Evolutionary conservation across 2,888 invertebrate species (phyloP), one percentile per base, ranked within the genome.

Genomic region (Pandemis corylana): DNA sequence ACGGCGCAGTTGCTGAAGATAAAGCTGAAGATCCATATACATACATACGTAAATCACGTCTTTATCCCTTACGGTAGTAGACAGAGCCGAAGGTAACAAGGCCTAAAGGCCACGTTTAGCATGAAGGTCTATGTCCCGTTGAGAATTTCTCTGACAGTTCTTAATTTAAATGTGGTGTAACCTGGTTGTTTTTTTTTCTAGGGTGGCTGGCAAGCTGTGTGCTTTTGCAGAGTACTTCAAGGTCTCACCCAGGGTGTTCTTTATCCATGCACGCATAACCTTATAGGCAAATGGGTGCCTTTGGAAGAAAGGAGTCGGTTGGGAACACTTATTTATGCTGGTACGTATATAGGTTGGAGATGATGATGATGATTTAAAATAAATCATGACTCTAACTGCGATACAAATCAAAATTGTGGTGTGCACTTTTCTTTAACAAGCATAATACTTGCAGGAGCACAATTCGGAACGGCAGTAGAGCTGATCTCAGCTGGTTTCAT

Each of bases 221-320:
- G 96, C 81, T 91, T 90, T 0, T 94, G 96, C 71, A 94, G 98
- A 75, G 95, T 96, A 0, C 79, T 96, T 0, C 96, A 97, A 87
- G 97, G 97, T 0, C 88, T 97, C 20, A 90, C 95, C 2, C 96
- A 97, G 88, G 96, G 96, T 9, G 95, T 95, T 74, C 90, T 96
- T 12, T 95, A 95, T 83, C 96, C 97, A 0, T 95, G 95, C 53
- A 87, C 95, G 2, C 96, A 96, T 78, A 96, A 95, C 1, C 85
- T 96, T 9, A 82, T 97, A 65, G 95, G 96, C 5, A 96, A 96
- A 84, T 97, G 97, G 97, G 95, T 87, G 1, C 94, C 94, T 0
- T 86, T 89, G 0, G 78, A 82, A 20, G 95, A 95, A 78, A 86
- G 92, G 71, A 87, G 90, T n/a, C 82, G 91, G 79, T 84, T 96